These are phyloP conservation scores for Eriocheir sinensis DNA, from an alignment of 1,140 invertebrate genomes.

Conservation along the genomic window DNA sequence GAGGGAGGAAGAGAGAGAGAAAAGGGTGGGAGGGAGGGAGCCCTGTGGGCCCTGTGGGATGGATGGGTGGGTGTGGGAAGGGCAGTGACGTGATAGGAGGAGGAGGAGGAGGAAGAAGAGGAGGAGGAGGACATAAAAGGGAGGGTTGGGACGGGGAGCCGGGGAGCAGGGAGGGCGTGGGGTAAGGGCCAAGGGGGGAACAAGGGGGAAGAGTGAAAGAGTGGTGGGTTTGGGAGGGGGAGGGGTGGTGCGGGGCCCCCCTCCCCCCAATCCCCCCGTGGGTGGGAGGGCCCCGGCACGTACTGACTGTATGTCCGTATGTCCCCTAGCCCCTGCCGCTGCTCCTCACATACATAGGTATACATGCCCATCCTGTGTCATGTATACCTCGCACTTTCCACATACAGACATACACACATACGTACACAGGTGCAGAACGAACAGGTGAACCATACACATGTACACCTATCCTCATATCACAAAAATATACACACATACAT, in stretches of 20 bases:
- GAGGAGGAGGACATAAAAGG: conserved; percentile 21
- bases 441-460: too few relatives aligned
- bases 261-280: background rate
- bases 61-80: background rate
- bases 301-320: background rate
- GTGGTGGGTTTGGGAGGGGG: background rate
- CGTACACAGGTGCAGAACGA: background rate
- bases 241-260: background rate
- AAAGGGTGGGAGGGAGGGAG: background rate
- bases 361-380: too few relatives aligned
- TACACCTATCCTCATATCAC: too few relatives aligned
- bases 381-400: too few relatives aligned
- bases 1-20: background rate
- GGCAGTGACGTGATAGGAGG: conserved; percentile 1
- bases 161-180: too few relatives aligned
- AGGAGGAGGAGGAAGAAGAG: background rate
- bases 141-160: background rate
- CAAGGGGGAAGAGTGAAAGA: conserved; percentile 6
- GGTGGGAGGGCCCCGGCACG: background rate
- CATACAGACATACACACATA: background rate
- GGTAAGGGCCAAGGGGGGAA: background rate
- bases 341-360: background rate
- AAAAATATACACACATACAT: too few relatives aligned
- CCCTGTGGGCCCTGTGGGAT: too few relatives aligned
- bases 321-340: background rate